phyloP scores from a whole-genome alignment of 2,797 vertebrate species.

The Ciconia nigra region DNA sequence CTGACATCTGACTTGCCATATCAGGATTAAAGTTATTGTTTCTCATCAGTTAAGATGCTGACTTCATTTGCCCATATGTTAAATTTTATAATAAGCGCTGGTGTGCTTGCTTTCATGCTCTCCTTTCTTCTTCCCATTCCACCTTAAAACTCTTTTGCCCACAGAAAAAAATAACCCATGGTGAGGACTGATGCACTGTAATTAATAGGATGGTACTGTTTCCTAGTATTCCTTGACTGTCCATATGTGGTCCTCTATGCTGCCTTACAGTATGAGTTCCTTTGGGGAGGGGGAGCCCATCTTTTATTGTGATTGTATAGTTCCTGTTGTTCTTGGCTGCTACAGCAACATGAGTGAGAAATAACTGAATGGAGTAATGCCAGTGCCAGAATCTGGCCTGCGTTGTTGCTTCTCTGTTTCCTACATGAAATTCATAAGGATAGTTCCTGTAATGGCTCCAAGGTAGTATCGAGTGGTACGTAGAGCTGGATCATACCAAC shows the following conservation, averaged over 20 bases:
- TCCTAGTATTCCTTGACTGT: fast-evolving
- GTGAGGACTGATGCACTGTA: neutral
- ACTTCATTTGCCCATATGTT: neutral
- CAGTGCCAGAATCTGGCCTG: neutral
- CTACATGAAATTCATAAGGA: neutral
- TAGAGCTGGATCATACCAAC: neutral
- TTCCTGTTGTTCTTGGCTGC: neutral
- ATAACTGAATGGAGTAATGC: neutral
- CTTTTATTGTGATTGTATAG: neutral
- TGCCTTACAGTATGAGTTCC: neutral
- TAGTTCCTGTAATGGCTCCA: neutral
- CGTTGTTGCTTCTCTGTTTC: neutral
- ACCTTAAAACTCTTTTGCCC: neutral
- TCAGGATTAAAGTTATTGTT: neutral
- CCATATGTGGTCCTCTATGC: neutral
- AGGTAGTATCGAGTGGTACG: fast-evolving
- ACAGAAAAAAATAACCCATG: neutral
- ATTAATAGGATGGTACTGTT: neutral
- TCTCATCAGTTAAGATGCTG: neutral
- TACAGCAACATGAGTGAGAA: neutral
- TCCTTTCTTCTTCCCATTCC: neutral
- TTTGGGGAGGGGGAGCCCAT: neutral
- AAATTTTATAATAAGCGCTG: neutral
- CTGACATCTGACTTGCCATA: neutral
- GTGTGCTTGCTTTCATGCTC: neutral